Base-by-base conservation (phyloP, 2,797 vertebrate genomes). In the Zonotrichia albicollis region DNA sequence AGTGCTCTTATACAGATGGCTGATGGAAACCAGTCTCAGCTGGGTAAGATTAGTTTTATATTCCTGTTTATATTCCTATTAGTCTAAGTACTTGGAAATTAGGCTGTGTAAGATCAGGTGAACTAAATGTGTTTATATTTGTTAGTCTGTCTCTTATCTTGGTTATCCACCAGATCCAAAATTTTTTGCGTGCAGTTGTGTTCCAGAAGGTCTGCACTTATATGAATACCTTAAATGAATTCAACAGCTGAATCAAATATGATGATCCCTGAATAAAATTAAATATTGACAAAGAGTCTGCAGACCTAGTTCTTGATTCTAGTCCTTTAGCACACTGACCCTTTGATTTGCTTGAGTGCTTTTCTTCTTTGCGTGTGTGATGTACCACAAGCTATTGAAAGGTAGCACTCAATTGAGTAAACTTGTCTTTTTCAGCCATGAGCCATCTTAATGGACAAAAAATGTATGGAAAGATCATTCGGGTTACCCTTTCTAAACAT, bases 1-100 rank as follows among this genome's bases (percentile, higher is more conserved):
- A 99, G 99, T 97, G 99, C 99, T 92, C 98, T 99, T 91, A 99
- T 99, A 97, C 99, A 99, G 98, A 99, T 99, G 99, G 98, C 99
- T 32, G 99, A 99, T 86, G 98, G 98, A 94, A 99, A 99, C 98
- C 99, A 99, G 95, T 99, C 99, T 54, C 99, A 99, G 88, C 98
- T 99, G 66, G 99, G 99, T 99, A 98, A 99, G 99, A 94, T 73
- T 65, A 84, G 73, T 61, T 78, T 85, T 30, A n/a, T n/a, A n/a
- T n/a, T n/a, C n/a, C 66, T 94, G 42, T 84, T 94, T 74, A 13
- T 95, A 16, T 91, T 93, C 38, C 50, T 11, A 2, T 58, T 94
- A 73, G 42, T 61, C 43, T n/a, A 83, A 86, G n/a, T 86, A 67
- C 80, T 88, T 57, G n/a, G n/a, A 82, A 89, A 71, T 76, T 36